These are phyloP conservation scores for Himalopsyche anomala DNA, from an alignment of 2,888 invertebrate species.

Conservation along the genomic window DNA sequence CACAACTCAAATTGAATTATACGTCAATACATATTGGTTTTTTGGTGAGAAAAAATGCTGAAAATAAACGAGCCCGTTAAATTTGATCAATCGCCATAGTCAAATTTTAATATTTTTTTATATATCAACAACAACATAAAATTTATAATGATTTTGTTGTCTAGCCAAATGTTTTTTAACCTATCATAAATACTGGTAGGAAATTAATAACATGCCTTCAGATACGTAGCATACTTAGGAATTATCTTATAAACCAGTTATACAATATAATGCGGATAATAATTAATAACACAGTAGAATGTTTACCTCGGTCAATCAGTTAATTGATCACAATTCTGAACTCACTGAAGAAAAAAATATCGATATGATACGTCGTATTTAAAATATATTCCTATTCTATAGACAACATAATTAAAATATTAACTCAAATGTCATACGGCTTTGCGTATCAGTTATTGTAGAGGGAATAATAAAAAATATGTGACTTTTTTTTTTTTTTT, in stretches of 20 bases:
- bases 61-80: too few relatives aligned
- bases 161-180: conserved; percentile 13
- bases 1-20: too few relatives aligned
- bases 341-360: neutral
- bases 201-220: neutral
- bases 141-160: neutral
- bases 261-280: neutral
- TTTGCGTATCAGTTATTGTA: too few relatives aligned
- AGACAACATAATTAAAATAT: too few relatives aligned
- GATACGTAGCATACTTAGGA: neutral
- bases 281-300: neutral
- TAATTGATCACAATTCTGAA: conserved; percentile 4
- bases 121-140: neutral
- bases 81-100: neutral
- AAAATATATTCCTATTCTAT: too few relatives aligned
- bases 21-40: too few relatives aligned
- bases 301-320: neutral
- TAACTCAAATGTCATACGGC: too few relatives aligned
- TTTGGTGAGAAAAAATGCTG: too few relatives aligned
- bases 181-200: neutral
- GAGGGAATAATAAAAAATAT: too few relatives aligned
- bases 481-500: too few relatives aligned
- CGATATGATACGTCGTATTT: too few relatives aligned
- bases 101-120: neutral
- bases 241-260: conserved; percentile 20